A percentile compares a stretch with the other conserved stretches of the same genome.
Evolutionary conservation across 2,888 invertebrate genomes (phyloP).

Genomic region (Aelia acuminata): DNA sequence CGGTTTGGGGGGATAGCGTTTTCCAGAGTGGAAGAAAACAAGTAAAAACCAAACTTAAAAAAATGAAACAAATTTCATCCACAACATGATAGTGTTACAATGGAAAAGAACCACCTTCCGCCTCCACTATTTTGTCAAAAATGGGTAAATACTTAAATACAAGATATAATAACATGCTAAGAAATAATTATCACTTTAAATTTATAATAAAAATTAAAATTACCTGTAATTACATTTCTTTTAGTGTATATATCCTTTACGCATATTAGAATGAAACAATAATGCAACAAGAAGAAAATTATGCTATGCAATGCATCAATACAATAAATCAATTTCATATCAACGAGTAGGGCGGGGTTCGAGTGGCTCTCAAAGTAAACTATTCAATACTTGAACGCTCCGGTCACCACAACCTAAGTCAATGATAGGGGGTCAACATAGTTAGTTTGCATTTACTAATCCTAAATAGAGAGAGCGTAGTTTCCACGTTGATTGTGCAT

Average conservation of each 20-base stretch:
- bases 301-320: background rate
- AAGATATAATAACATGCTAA: conserved; percentile 11
- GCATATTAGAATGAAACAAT: background rate
- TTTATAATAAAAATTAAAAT: background rate
- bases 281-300: background rate
- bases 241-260: background rate
- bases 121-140: conserved; percentile 48
- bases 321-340: background rate
- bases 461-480: too few relatives aligned
- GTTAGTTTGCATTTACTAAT: too few relatives aligned
- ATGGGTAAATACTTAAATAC: background rate
- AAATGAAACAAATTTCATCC: background rate
- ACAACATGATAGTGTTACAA: background rate
- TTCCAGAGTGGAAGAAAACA: background rate
- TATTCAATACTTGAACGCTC: too few relatives aligned
- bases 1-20: background rate
- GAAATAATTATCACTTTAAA: background rate
- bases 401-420: too few relatives aligned
- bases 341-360: background rate
- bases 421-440: too few relatives aligned
- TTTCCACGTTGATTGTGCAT: too few relatives aligned
- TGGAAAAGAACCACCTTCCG: conserved; percentile 38
- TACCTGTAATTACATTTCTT: background rate
- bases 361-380: too few relatives aligned
- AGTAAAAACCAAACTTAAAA: background rate